These are phyloP conservation scores for Brachionus sp. DNA, from an alignment of 1,140 invertebrate species.

Conservation along the genomic window DNA sequence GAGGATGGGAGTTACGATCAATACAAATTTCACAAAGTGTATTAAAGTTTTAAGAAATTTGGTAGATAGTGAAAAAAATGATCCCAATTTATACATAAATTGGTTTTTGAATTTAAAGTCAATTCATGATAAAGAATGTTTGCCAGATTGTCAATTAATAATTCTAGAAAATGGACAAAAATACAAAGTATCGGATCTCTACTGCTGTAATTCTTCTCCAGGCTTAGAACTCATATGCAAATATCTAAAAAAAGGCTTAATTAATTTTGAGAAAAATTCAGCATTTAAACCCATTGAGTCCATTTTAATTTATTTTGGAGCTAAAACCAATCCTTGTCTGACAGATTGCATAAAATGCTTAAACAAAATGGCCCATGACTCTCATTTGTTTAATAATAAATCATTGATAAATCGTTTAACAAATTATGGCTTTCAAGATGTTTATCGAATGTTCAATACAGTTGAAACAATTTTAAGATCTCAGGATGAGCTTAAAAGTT, in stretches of 20 bases:
- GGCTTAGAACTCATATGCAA: conserved; percentile 7
- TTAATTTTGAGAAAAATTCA: not conserved
- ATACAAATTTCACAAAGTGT: not conserved
- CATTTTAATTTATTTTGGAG: not conserved
- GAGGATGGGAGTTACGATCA: not conserved
- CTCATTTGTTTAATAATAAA: conserved; percentile 1
- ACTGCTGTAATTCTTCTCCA: not conserved
- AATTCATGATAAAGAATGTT: not conserved
- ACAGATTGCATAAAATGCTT: not conserved
- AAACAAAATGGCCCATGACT: not conserved
- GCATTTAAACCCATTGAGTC: not conserved
- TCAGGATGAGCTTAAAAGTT: not conserved
- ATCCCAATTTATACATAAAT: not conserved
- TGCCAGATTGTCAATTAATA: not conserved
- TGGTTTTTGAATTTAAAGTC: conserved; percentile 32
- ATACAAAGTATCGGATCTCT: conserved; percentile 1
- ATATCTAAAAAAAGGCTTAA: conserved; percentile 10
- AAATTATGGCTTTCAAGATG: conserved; percentile 4
- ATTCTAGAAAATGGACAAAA: not conserved
- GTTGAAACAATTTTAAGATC: not conserved
- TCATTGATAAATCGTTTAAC: not conserved
- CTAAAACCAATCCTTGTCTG: not conserved
- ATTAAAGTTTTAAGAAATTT: not conserved
- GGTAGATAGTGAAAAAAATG: not conserved
- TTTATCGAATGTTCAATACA: not conserved